A percentile compares a stretch with the other conserved stretches of the same genome.
These are phyloP conservation scores for Syndactyla subalaris DNA, from an alignment of 2,797 vertebrate species.

Conservation along the genomic window DNA sequence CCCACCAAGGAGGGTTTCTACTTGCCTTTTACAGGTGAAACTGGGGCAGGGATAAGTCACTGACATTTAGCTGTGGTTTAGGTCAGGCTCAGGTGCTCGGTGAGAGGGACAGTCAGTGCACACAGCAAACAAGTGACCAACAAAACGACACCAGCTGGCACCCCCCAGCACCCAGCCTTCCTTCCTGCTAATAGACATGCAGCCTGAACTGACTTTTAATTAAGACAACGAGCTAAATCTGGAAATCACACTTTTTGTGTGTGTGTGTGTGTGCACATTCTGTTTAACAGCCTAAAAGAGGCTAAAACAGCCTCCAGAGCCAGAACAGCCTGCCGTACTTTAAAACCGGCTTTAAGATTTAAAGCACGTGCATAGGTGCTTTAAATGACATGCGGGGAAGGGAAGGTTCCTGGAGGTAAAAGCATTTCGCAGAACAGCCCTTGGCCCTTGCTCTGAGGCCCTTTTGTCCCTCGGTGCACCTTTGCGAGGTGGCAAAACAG, in stretches of 20 bases:
- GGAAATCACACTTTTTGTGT: background rate
- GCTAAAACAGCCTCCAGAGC: background rate
- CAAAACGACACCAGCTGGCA: background rate
- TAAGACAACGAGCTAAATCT: background rate
- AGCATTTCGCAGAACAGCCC: background rate
- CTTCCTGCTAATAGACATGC: background rate
- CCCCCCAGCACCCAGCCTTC: background rate
- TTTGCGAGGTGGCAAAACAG: rapidly evolving
- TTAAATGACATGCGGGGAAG: rapidly evolving
- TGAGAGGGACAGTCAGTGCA: rapidly evolving
- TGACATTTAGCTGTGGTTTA: background rate
- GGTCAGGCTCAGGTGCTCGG: rapidly evolving
- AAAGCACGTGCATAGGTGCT: background rate
- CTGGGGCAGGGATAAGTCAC: background rate
- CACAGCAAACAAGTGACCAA: background rate
- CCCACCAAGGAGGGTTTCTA: background rate
- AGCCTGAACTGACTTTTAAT: background rate
- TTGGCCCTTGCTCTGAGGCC: background rate
- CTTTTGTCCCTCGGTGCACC: rapidly evolving
- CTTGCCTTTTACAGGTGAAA: background rate
- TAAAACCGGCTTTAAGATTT: background rate
- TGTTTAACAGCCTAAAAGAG: background rate
- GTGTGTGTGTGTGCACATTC: rapidly evolving
- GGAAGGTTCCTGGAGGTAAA: background rate
- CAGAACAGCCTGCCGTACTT: background rate